Evolutionary conservation across 2,113 vertebrate genomes (phyloP), one percentile per base, ranked within the genome.

Genomic region (Globicephala melas): DNA sequence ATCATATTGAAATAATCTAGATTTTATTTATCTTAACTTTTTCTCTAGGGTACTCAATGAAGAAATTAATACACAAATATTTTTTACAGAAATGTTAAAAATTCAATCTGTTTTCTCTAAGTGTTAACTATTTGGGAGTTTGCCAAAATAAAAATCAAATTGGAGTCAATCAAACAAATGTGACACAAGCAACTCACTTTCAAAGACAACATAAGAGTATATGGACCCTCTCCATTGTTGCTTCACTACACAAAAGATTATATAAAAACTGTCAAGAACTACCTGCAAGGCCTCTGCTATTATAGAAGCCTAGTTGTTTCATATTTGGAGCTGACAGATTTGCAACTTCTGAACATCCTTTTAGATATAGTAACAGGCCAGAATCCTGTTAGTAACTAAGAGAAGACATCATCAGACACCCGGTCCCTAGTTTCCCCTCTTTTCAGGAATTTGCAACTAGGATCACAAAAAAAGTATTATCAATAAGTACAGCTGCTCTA

Each of bases 51-150:
- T 89, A 60, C 7, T 74, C 55, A 33, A 5, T 73, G 47, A 96
- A 89, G 17, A 96, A 82, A 76, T 10, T 84, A 63, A 92, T 28
- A 0, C 55, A 74, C 5, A 73, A n/a, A 74, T 80, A 58, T 68
- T 7, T 50, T 96, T 84, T 70, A 87, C 25, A 70, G n/a, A 96
- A 94, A 90, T 81, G 20, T 73, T 81, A 77, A 67, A 71, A 88
- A 60, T 44, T 26, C 53, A n/a, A 1, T 38, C 33, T 62, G 3
- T 96, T 91, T 92, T 80, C 36, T 95, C 55, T 91, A 67, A 77
- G 44, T 53, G 7, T 8, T 97, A 86, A 55, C 36, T 73, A 33
- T 82, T 85, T 83, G 62, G 12, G 8, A 83, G 7, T 73, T 95
- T 55, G 23, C 26, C 38, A 58, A 33, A 94, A 38, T 91, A 76